Evolutionary conservation across 2,888 invertebrate genomes (phyloP).

Genomic region (Aplocera efformata): DNA sequence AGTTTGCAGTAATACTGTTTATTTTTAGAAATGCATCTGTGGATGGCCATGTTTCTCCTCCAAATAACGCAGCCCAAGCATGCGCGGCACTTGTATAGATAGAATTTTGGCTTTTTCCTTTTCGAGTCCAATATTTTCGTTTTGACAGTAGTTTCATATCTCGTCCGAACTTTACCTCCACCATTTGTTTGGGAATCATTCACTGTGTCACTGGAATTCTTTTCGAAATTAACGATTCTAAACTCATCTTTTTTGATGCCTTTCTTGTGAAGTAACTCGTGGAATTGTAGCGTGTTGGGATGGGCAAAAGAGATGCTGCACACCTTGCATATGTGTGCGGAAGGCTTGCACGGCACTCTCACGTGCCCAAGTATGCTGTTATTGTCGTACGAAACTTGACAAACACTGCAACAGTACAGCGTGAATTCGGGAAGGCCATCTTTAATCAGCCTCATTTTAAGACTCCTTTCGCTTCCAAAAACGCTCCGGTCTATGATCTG

Average conservation of each 20-base stretch:
- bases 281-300: slow-evolving; percentile 5
- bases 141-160: too few species aligned
- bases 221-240: slow-evolving; percentile 21
- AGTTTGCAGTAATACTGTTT: slow-evolving; percentile 10
- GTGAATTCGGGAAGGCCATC: slow-evolving; percentile 39
- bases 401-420: slow-evolving; percentile 40
- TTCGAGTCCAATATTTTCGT: too few species aligned
- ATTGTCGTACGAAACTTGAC: slow-evolving; percentile 26
- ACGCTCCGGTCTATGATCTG: slow-evolving; percentile 42
- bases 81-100: slow-evolving; percentile 5
- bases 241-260: slow-evolving; percentile 21
- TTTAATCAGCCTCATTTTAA: slow-evolving; percentile 35
- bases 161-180: too few species aligned
- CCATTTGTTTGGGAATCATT: too few species aligned
- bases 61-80: slow-evolving; percentile 6
- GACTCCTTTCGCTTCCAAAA: slow-evolving; percentile 32
- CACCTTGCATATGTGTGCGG: slow-evolving; percentile 11
- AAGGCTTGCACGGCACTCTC: slow-evolving; percentile 2
- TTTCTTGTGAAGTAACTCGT: slow-evolving; percentile 13
- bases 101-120: too few species aligned
- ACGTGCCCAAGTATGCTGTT: slow-evolving; percentile 16
- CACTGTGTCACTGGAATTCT: not conserved
- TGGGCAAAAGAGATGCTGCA: slow-evolving; percentile 19
- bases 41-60: not conserved
- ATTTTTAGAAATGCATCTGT: slow-evolving; percentile 2